phyloP scores from a whole-genome alignment of 2,888 invertebrate species.

The Plebejus melissa region DNA sequence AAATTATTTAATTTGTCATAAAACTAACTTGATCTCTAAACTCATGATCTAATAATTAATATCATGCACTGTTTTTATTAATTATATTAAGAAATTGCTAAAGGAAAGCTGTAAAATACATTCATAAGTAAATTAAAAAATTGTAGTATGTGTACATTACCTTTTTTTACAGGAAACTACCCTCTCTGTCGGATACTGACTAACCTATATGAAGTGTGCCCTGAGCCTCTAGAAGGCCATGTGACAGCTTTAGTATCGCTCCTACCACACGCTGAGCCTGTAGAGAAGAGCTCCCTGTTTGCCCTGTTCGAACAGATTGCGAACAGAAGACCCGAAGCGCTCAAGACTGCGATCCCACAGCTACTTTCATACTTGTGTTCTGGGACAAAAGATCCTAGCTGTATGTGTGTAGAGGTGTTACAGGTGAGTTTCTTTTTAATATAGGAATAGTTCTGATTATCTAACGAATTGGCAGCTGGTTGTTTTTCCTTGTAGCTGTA shows the following conservation, averaged over 20 bases:
- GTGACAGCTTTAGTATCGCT: slow-evolving; percentile 89
- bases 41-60: background rate
- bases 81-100: no score
- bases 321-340: slow-evolving; percentile 86
- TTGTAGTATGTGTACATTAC: no score
- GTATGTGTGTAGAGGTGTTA: slow-evolving; percentile 70
- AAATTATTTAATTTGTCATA: no score
- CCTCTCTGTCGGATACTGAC: slow-evolving; percentile 92
- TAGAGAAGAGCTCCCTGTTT: slow-evolving; percentile 91
- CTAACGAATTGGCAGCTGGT: no score
- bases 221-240: slow-evolving; percentile 91
- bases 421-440: slow-evolving; percentile 47
- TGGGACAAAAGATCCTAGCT: slow-evolving; percentile 57
- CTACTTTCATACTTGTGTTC: slow-evolving; percentile 86
- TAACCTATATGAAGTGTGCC: slow-evolving; percentile 93
- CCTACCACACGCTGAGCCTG: slow-evolving; percentile 89
- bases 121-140: no score
- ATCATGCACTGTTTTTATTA: no score
- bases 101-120: no score
- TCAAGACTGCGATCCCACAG: slow-evolving; percentile 90
- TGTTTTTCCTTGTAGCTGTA: no score
- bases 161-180: slow-evolving; percentile 85
- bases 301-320: slow-evolving; percentile 91
- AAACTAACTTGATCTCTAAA: background rate
- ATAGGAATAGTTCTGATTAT: background rate